Evolutionary conservation across 2,113 vertebrate genomes (phyloP).

Genomic region (Microtus ochrogaster): DNA sequence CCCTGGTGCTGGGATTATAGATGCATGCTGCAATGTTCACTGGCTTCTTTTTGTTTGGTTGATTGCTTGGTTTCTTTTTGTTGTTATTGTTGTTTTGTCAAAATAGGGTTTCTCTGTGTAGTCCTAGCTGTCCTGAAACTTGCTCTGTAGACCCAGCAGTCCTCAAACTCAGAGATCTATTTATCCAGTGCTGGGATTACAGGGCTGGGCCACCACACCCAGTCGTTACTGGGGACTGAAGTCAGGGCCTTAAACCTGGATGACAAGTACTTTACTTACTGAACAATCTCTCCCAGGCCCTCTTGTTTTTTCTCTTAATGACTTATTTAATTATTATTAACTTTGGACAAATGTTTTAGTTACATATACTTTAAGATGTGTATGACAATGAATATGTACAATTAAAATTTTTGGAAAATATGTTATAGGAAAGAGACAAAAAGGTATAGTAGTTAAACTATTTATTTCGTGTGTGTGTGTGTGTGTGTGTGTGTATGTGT

Average conservation of each 20-base stretch:
- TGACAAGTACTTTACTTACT: background rate
- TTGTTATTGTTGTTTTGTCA: background rate
- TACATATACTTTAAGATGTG: background rate
- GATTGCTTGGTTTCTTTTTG: background rate
- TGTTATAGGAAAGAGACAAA: background rate
- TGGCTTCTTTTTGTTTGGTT: background rate
- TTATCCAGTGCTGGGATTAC: background rate
- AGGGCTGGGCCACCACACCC: background rate
- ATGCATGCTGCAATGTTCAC: background rate
- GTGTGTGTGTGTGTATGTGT: background rate
- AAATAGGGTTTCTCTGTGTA: background rate
- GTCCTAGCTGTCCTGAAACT: background rate
- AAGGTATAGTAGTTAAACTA: background rate
- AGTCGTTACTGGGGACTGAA: background rate
- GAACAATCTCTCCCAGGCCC: background rate
- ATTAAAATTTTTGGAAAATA: background rate
- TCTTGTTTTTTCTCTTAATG: background rate
- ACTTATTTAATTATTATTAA: background rate
- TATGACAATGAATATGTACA: background rate
- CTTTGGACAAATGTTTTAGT: background rate
- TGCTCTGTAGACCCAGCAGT: background rate
- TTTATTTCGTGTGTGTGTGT: background rate
- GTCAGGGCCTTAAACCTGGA: background rate
- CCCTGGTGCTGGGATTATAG: background rate
- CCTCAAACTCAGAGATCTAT: background rate